Evolutionary conservation across 2,113 vertebrate genomes (phyloP).

Genomic region (Cyprinodon brontotheroides): DNA sequence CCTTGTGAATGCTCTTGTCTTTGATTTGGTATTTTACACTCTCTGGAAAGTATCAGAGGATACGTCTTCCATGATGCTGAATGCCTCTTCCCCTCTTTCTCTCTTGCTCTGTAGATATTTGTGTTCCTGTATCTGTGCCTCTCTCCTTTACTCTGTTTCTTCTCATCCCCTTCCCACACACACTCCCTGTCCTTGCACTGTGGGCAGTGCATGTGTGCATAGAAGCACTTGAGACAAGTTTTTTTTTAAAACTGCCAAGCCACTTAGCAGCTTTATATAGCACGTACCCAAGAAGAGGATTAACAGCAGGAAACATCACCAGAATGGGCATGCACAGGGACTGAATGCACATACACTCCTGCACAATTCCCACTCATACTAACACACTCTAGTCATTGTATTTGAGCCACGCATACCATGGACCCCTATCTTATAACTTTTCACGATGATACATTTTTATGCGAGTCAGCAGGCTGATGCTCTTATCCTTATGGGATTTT

Average conservation of each 20-base stretch:
- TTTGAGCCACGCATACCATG: constrained; percentile 19
- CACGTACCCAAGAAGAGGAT: constrained; percentile 74
- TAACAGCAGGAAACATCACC: constrained; percentile 72
- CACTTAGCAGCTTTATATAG: constrained; percentile 80
- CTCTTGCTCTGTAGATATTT: constrained; percentile 58
- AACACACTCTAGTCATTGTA: constrained; percentile 11
- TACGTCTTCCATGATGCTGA: constrained; percentile 37
- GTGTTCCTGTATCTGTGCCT: constrained; percentile 58
- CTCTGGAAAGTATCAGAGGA: constrained; percentile 52
- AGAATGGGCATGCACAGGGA: constrained; percentile 53
- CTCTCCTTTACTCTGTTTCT: constrained; percentile 44
- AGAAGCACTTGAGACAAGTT: constrained; percentile 72
- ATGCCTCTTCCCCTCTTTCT: constrained; percentile 37
- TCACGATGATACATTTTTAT: constrained; percentile 42
- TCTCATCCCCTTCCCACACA: constrained; percentile 68
- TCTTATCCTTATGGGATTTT: constrained; percentile 48
- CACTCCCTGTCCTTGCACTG: constrained; percentile 61
- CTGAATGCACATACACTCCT: constrained; percentile 30
- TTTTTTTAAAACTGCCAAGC: constrained; percentile 61
- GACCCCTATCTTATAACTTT: constrained; percentile 41
- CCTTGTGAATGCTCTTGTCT: constrained; percentile 29
- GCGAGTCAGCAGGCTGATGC: constrained; percentile 51
- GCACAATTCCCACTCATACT: constrained; percentile 23
- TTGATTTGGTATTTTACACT: constrained; percentile 45
- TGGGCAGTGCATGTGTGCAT: constrained; percentile 63